Evolutionary conservation across 1,140 invertebrate genomes (phyloP).

Genomic region (Tribolium madens): DNA sequence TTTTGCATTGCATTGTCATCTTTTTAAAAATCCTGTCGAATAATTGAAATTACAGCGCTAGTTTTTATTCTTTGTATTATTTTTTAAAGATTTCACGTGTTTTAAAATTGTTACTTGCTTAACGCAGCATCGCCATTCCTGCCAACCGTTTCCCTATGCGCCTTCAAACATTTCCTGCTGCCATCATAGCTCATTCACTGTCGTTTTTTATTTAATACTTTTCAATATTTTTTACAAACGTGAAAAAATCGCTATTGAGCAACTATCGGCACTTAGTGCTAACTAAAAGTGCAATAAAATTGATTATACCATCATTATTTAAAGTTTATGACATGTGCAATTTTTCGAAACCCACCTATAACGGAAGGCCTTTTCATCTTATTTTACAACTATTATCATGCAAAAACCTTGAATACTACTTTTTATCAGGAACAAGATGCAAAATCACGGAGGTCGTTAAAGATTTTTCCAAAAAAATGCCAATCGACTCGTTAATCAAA

Average conservation of each 20-base stretch:
- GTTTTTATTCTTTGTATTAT: too few relatives aligned
- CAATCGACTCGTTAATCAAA: constrained; percentile 22
- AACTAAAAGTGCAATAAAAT: not conserved
- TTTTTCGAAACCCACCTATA: not conserved
- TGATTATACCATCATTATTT: not conserved
- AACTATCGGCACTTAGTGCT: not conserved
- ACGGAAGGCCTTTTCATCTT: not conserved
- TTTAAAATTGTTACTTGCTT: too few relatives aligned
- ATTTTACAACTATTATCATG: not conserved
- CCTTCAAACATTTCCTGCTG: too few relatives aligned
- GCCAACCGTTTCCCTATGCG: too few relatives aligned
- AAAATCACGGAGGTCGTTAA: constrained; percentile 14
- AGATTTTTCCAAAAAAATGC: not conserved
- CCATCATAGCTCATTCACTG: too few relatives aligned
- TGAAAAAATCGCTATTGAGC: not conserved
- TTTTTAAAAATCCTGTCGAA: too few relatives aligned
- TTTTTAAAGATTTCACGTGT: too few relatives aligned
- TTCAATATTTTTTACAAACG: not conserved
- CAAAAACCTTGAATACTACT: constrained; percentile 1
- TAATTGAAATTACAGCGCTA: too few relatives aligned
- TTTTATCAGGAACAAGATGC: not conserved
- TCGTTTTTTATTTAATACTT: too few relatives aligned
- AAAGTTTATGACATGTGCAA: constrained; percentile 4
- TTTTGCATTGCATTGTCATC: too few relatives aligned
- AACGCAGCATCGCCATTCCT: too few relatives aligned